Conservation (phyloP, 2,113 vertebrate species). For the Opisthocomus hoazin region DNA sequence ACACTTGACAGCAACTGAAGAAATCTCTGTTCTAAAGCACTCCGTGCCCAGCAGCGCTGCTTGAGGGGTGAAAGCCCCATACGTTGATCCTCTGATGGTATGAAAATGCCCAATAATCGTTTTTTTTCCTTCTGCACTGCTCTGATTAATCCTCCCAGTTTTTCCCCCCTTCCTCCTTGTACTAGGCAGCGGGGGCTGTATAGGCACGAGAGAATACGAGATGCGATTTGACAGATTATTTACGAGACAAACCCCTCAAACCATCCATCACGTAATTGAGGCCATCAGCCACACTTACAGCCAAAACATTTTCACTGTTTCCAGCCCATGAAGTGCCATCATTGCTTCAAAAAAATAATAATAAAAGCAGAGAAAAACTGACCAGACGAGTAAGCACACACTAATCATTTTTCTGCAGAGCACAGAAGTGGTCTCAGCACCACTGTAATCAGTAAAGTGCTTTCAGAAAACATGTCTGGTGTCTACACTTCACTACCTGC, state of each 20-base stretch:
- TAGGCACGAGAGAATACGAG: accelerated
- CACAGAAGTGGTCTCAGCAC: not conserved
- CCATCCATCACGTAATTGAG: not conserved
- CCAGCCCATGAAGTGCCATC: not conserved
- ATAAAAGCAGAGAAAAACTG: not conserved
- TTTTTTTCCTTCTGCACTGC: not conserved
- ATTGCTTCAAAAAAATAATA: not conserved
- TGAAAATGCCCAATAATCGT: not conserved
- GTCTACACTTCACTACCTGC: constrained; percentile 4
- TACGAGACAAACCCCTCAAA: not conserved
- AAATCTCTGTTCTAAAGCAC: not conserved
- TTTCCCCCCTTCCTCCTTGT: not conserved
- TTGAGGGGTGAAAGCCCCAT: not conserved
- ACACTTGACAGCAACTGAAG: not conserved
- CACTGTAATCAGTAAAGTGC: not conserved
- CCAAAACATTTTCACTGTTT: not conserved
- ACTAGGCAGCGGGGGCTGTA: accelerated
- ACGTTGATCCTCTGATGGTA: accelerated
- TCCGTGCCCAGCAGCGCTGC: not conserved
- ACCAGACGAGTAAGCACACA: not conserved
- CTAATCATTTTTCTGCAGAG: not conserved
- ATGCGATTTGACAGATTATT: not conserved
- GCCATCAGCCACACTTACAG: not conserved
- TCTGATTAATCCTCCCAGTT: not conserved
- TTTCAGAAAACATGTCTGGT: constrained; percentile 22